phyloP scores from a whole-genome alignment of 2,888 invertebrate species.

The Tipula vernalis region DNA sequence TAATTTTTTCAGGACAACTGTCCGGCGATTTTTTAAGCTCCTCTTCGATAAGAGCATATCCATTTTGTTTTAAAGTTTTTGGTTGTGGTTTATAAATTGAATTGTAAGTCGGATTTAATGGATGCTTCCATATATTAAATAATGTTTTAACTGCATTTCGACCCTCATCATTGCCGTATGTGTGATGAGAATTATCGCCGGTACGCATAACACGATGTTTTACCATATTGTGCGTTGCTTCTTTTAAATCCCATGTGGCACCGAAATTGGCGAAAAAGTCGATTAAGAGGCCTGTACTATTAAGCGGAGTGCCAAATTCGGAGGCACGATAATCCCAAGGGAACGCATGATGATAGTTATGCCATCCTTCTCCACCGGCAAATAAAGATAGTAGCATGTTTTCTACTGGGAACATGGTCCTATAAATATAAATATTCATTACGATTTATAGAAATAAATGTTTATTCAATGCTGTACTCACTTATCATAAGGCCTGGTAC shows the following conservation, averaged over 20 bases:
- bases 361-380: conserved; percentile 76
- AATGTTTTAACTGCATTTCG: conserved; percentile 27
- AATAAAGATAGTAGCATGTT: conserved; percentile 52
- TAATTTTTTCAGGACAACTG: background rate
- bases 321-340: conserved; percentile 82
- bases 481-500: conserved; percentile 54
- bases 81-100: conserved; percentile 14
- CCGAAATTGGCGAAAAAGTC: conserved; percentile 48
- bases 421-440: conserved; percentile 25
- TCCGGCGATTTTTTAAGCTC: conserved; percentile 11
- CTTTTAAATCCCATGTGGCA: conserved; percentile 37
- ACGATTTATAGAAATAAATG: background rate
- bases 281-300: conserved; percentile 50
- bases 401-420: conserved; percentile 60
- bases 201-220: conserved; percentile 38
- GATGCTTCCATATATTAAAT: conserved; percentile 26
- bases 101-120: conserved; percentile 36
- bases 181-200: conserved; percentile 51
- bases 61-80: conserved; percentile 14
- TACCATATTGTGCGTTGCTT: conserved; percentile 23
- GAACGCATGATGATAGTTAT: conserved; percentile 83
- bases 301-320: conserved; percentile 50
- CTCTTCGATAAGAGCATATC: conserved; percentile 16
- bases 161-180: conserved; percentile 32
- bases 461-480: conserved; percentile 24